Evolutionary conservation across 2,113 vertebrate species (phyloP), one percentile per base, ranked within the genome.

Genomic region (Ageneiosus marmoratus): DNA sequence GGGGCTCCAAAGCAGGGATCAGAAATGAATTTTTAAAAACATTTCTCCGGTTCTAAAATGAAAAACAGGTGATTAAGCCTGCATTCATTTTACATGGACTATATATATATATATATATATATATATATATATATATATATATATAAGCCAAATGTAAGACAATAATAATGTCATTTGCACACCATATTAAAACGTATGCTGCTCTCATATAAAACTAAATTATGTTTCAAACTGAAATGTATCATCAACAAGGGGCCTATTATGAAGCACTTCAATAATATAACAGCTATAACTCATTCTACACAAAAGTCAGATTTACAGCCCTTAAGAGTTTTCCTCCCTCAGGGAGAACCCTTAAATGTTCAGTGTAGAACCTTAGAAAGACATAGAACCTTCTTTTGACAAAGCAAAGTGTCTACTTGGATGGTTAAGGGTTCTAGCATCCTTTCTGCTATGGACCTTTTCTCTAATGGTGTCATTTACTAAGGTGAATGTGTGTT

Each of bases 401-500:
- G n/a, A n/a, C n/a, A n/a, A n/a, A n/a, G n/a, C n/a, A n/a, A n/a
- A n/a, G n/a, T n/a, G 11, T 62, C 58, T 62, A 4, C 4, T 27
- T 65, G 29, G 27, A 34, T 65, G 27, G 4, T 65, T 65, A 34
- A 34, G 20, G 1, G 29, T 62, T 32, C 27, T 32, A 24, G 7
- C 20, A 55, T 4, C 16, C 16, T 55, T 18, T 5, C 16, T 55
- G 51, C 18, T 41, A 62, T 8, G 6, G 29, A 32, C 11, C 60
- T 29, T 2, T 63, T 46, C 27, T 29, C 4, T 50, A 0, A 51
- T 32, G 3, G 32, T 7, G 51, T 37, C 0, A 2, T 44, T 44
- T 16, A 16, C 2, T 41, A 44, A 18, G 18, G 1, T 63, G 24
- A 22, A 41, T 46, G 27, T 87, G 56, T 86, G 60, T 87, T 48